Evolutionary conservation across 1,140 invertebrate species (phyloP).

Genomic region (Bursaphelenchus mucronatus): DNA sequence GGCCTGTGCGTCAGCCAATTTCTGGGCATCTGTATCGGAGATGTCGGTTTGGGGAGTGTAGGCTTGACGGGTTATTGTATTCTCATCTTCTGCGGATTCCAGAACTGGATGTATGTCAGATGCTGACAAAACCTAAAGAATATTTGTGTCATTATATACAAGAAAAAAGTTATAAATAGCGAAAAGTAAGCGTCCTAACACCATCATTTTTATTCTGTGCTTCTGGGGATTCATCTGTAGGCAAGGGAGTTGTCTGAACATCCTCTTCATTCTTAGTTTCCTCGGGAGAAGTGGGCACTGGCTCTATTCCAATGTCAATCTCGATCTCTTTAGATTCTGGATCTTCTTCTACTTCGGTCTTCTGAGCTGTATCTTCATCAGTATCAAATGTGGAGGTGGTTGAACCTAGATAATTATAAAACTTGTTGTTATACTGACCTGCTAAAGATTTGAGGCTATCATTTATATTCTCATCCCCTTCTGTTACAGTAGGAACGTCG

Average conservation of each 20-base stretch:
- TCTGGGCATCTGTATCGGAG: conserved; percentile 14
- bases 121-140: too few species aligned
- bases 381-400: not conserved
- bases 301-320: too few species aligned
- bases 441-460: conserved; percentile 17
- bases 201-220: not conserved
- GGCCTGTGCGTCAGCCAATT: conserved; percentile 17
- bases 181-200: too few species aligned
- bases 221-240: not conserved
- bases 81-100: too few species aligned
- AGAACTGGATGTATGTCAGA: too few species aligned
- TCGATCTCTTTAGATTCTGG: too few species aligned
- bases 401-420: not conserved
- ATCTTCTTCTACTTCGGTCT: too few species aligned
- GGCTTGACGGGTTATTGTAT: too few species aligned
- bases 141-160: too few species aligned
- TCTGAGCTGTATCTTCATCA: not conserved
- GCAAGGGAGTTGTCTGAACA: not conserved
- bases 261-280: not conserved
- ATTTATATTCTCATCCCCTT: conserved; percentile 13
- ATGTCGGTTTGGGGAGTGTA: too few species aligned
- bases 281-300: not conserved
- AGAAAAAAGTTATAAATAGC: too few species aligned
- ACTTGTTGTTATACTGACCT: not conserved
- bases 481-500: not conserved